Evolutionary conservation across 2,888 invertebrate genomes (phyloP).

Genomic region (Notodonta dromedarius): DNA sequence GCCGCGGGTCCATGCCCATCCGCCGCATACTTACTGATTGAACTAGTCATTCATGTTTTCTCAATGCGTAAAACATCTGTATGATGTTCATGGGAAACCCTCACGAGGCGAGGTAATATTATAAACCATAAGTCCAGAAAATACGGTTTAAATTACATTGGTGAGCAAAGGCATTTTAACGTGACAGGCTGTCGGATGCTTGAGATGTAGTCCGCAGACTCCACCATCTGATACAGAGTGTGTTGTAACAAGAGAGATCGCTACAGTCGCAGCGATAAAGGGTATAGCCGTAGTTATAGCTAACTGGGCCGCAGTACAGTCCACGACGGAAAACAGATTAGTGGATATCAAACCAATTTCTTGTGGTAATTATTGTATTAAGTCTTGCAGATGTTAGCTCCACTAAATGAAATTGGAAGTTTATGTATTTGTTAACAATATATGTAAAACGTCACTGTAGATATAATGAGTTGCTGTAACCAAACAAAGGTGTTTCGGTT

Average conservation of each 20-base stretch:
- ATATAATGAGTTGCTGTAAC: too few species aligned
- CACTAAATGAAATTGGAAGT: too few species aligned
- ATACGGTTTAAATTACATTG: neutral
- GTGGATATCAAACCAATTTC: too few species aligned
- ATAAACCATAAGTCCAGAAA: neutral
- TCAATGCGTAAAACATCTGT: slow-evolving; percentile 63
- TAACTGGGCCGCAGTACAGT: slow-evolving; percentile 7
- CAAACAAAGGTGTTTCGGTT: neutral
- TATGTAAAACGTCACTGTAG: too few species aligned
- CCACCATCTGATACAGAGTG: slow-evolving; percentile 51
- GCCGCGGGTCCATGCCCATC: slow-evolving; percentile 6
- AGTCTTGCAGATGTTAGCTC: too few species aligned
- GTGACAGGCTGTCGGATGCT: slow-evolving; percentile 11
- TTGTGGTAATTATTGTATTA: too few species aligned
- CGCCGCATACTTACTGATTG: slow-evolving; percentile 40
- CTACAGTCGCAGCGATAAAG: slow-evolving; percentile 15
- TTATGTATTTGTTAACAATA: too few species aligned
- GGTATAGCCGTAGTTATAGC: slow-evolving; percentile 8
- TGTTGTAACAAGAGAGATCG: slow-evolving; percentile 31
- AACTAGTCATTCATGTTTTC: slow-evolving; percentile 66
- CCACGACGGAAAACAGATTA: neutral
- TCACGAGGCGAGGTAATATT: neutral
- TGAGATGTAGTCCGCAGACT: slow-evolving; percentile 33
- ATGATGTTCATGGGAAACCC: slow-evolving; percentile 38
- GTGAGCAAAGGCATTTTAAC: slow-evolving; percentile 13